Evolutionary conservation across 2,113 vertebrate species (phyloP).

Genomic region (Helogale parvula): DNA sequence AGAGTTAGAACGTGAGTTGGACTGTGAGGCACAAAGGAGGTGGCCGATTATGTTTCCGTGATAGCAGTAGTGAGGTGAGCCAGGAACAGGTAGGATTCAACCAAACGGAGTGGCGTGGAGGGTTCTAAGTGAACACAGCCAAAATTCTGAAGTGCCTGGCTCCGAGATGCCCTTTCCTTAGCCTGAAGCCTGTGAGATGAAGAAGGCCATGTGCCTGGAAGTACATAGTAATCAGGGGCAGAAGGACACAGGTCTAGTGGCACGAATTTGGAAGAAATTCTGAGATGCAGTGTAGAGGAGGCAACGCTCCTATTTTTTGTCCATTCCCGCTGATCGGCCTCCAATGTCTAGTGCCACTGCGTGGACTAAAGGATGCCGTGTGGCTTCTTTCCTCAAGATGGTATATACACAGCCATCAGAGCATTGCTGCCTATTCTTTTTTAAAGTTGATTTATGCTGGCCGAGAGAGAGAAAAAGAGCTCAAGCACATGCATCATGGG

Average conservation of each 20-base stretch:
- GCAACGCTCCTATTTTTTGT: background rate
- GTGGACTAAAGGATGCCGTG: rapidly evolving
- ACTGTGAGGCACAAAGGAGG: background rate
- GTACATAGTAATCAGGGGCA: background rate
- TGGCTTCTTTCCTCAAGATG: background rate
- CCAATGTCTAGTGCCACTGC: background rate
- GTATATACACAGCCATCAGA: too few species aligned
- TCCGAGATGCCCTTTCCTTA: background rate
- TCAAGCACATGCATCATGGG: too few species aligned
- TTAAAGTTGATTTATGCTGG: too few species aligned
- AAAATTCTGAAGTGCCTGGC: background rate
- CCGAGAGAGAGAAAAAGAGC: too few species aligned
- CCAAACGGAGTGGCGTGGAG: too few species aligned
- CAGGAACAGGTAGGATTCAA: background rate
- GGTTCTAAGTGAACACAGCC: background rate
- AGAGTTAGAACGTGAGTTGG: background rate
- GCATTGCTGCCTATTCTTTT: background rate
- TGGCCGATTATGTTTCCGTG: background rate
- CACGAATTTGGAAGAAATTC: background rate
- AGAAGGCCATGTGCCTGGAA: background rate
- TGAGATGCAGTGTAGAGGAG: background rate
- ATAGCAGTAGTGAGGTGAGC: background rate
- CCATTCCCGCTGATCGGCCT: background rate
- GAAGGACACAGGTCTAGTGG: background rate
- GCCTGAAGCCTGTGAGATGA: background rate